These are phyloP conservation scores for Panorpa germanica DNA, from an alignment of 2,888 invertebrate species.

Conservation along the genomic window DNA sequence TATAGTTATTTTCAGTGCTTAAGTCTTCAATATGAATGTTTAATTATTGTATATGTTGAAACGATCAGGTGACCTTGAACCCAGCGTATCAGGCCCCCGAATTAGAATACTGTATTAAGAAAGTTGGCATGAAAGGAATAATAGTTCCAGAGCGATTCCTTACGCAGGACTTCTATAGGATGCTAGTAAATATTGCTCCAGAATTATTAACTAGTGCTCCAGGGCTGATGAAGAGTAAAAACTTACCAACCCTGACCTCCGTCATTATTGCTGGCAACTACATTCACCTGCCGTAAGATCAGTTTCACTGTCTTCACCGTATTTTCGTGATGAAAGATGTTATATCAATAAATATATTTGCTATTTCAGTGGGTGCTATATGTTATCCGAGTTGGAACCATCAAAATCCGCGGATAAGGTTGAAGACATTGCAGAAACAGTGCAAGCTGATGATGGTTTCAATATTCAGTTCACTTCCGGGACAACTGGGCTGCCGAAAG, in stretches of 20 bases:
- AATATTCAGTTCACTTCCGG: constrained; percentile 77
- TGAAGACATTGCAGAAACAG: constrained; percentile 15
- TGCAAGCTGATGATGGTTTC: constrained; percentile 46
- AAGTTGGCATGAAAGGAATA: constrained; percentile 47
- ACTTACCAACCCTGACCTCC: constrained; percentile 28
- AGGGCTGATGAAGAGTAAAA: constrained; percentile 25
- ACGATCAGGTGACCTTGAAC: constrained; percentile 59
- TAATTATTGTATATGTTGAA: constrained; percentile 32
- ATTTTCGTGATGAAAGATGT: background rate
- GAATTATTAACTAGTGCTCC: constrained; percentile 26
- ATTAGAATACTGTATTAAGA: constrained; percentile 48
- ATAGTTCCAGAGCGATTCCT: constrained; percentile 41
- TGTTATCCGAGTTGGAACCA: constrained; percentile 24
- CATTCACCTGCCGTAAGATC: constrained; percentile 26
- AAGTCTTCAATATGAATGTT: constrained; percentile 3
- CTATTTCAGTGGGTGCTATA: constrained; percentile 22
- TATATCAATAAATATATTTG: too few relatives aligned
- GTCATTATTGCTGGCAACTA: constrained; percentile 35
- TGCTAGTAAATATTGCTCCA: constrained; percentile 38
- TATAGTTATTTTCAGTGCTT: too few relatives aligned
- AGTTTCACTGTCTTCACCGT: background rate
- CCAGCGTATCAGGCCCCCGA: constrained; percentile 52
- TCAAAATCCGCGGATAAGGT: constrained; percentile 15
- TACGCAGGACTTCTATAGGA: constrained; percentile 44
- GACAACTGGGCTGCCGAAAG: constrained; percentile 62